Evolutionary conservation across 2,113 vertebrate genomes (phyloP), one percentile per base, ranked within the genome.

Genomic region (Erythrocebus patas): DNA sequence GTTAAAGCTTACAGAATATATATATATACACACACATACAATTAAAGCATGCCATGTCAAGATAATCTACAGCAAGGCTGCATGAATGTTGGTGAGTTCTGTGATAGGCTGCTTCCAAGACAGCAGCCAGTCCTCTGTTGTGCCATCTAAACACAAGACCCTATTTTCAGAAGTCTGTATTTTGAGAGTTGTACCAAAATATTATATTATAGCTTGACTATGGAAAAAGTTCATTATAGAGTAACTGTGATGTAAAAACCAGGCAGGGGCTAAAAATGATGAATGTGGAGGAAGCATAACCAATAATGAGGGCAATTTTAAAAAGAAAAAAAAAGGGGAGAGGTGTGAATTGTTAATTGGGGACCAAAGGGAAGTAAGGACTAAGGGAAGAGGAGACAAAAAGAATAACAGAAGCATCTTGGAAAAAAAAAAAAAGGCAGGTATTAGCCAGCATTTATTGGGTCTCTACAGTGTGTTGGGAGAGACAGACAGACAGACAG

Each of bases 161-260:
- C 10, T 80, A 43, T 57, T 89, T 92, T 83, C 45, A 32, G 79
- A 91, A 87, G 18, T 78, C 68, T 20, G 0, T 76, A 70, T 91
- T 93, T 82, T 82, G 76, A 75, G 64, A 96, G 23, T 90, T 50
- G 30, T 75, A 86, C 55, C 84, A 45, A 93, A 93, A 84, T 81
- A 89, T 16, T 75, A 81, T 64, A 35, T 81, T 81, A 18, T 75
- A 86, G 81, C 66, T 55, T 93, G 55, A 81, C 64, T 75, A 25
- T 90, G 91, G 81, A 45, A 68, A 93, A 91, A 81, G 66, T 55
- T 83, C n/a, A 43, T 20, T 86, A 45, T 50, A 91, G 57, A 86
- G 48, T 73, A 68, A 64, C 78, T 95, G 72, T 73, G 72, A 73
- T 73, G 22, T 40, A 73, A 73, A 40, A 38, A 73, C 40, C 38